phyloP scores from a whole-genome alignment of 2,113 vertebrate genomes.

The Scophthalmus maximus region DNA sequence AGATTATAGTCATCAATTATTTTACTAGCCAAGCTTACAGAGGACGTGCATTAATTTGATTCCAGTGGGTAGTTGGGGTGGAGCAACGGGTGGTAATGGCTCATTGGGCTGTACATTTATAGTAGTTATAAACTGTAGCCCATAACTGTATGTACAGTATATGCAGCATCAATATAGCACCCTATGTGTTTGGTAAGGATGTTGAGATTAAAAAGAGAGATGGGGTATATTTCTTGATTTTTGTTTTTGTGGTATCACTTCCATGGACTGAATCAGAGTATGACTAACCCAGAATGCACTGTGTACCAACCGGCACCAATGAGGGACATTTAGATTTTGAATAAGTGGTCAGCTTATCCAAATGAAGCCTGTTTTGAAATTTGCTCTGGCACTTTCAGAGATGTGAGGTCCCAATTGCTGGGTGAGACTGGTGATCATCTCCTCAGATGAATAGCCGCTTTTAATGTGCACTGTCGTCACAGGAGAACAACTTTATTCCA shows the following conservation, averaged over 20 bases:
- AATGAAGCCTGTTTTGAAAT: too few relatives aligned
- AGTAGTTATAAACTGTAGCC: background rate
- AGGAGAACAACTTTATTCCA: background rate
- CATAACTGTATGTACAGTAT: background rate
- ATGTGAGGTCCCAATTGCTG: background rate
- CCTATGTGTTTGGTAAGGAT: background rate
- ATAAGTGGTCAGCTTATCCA: background rate
- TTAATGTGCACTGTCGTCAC: too few relatives aligned
- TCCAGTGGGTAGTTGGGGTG: constrained; percentile 10
- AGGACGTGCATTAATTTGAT: constrained; percentile 47
- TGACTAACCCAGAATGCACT: constrained; percentile 2
- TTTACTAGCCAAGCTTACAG: constrained; percentile 44
- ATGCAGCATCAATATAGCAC: background rate
- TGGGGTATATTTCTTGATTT: background rate
- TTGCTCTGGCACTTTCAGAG: background rate
- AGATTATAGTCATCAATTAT: constrained; percentile 62
- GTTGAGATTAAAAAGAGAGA: constrained; percentile 11
- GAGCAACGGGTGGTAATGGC: constrained; percentile 23
- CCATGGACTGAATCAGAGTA: background rate
- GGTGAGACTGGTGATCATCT: background rate
- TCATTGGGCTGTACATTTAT: background rate
- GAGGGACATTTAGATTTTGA: background rate
- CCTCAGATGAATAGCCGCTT: background rate
- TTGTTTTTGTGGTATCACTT: background rate
- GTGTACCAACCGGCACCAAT: background rate